phyloP scores from a whole-genome alignment of 2,888 invertebrate species.

The Ctenicera cuprea region DNA sequence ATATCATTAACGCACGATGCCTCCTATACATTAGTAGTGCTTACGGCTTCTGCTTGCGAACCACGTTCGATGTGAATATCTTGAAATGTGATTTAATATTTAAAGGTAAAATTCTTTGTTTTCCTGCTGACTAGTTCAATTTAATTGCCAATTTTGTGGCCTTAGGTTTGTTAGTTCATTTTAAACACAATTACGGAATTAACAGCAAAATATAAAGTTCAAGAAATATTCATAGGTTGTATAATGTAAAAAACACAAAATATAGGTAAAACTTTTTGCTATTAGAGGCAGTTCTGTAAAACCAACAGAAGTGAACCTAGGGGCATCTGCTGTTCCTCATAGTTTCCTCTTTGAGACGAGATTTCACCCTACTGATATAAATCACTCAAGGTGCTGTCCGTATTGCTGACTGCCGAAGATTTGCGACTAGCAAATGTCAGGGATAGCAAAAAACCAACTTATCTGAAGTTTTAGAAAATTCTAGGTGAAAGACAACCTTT shows the following conservation, averaged over 20 bases:
- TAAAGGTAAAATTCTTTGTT: too few relatives aligned
- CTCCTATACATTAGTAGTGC: slow-evolving; percentile 14
- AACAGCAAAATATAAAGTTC: too few relatives aligned
- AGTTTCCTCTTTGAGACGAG: slow-evolving; percentile 54
- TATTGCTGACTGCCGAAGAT: slow-evolving; percentile 71
- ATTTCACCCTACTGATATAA: slow-evolving; percentile 49
- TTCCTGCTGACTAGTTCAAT: too few relatives aligned
- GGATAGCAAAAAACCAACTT: slow-evolving; percentile 64
- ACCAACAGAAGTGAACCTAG: slow-evolving; percentile 3
- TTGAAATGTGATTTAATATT: too few relatives aligned
- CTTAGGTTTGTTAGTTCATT: too few relatives aligned
- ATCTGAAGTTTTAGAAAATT: slow-evolving; percentile 29
- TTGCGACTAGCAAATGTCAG: slow-evolving; percentile 73
- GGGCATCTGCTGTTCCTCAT: slow-evolving; percentile 36
- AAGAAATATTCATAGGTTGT: too few relatives aligned
- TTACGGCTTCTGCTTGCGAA: background rate
- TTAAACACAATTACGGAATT: too few relatives aligned
- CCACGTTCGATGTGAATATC: background rate
- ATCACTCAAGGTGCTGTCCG: slow-evolving; percentile 71
- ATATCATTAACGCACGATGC: slow-evolving; percentile 24
- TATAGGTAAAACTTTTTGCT: background rate
- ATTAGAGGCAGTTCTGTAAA: background rate
- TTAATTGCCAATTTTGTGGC: too few relatives aligned
- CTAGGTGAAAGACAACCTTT: background rate
- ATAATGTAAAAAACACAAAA: too few relatives aligned